Conservation (phyloP, 2,888 invertebrate species). For the Parochlus steinenii region DNA sequence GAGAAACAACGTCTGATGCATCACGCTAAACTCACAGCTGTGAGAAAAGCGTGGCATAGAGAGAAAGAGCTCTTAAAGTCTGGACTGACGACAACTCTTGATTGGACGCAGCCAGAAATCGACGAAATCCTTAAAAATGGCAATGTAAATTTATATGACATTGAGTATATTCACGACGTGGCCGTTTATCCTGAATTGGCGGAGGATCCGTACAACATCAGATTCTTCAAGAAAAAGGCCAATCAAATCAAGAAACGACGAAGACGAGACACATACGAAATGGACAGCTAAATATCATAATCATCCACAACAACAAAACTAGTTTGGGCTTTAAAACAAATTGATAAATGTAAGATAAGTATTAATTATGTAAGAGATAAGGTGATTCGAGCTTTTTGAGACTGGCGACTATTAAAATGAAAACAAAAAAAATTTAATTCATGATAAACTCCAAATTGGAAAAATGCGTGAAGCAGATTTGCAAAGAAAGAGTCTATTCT, state of each 20-base stretch:
- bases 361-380: constrained; percentile 15
- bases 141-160: constrained; percentile 70
- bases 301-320: constrained; percentile 11
- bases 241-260: constrained; percentile 54
- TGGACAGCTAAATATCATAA: constrained; percentile 14
- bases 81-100: constrained; percentile 57
- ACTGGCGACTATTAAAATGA: too few relatives aligned
- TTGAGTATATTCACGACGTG: constrained; percentile 82
- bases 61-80: constrained; percentile 71
- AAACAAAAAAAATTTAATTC: constrained; percentile 4
- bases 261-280: constrained; percentile 16
- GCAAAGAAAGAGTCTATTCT: too few relatives aligned
- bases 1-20: constrained; percentile 78
- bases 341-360: constrained; percentile 14
- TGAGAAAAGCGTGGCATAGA: constrained; percentile 83
- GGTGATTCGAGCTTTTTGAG: constrained; percentile 32
- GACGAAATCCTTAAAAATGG: constrained; percentile 79
- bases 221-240: constrained; percentile 67
- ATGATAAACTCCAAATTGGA: too few relatives aligned
- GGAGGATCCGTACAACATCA: constrained; percentile 89
- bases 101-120: constrained; percentile 77
- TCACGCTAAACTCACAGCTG: constrained; percentile 75
- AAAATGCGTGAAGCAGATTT: too few relatives aligned
- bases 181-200: constrained; percentile 81
- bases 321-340: constrained; percentile 14